Percentiles rank a stretch among this genome's conserved stretches.
Conservation (phyloP, 2,888 invertebrate genomes). For the Pristionchus mayeri region DNA sequence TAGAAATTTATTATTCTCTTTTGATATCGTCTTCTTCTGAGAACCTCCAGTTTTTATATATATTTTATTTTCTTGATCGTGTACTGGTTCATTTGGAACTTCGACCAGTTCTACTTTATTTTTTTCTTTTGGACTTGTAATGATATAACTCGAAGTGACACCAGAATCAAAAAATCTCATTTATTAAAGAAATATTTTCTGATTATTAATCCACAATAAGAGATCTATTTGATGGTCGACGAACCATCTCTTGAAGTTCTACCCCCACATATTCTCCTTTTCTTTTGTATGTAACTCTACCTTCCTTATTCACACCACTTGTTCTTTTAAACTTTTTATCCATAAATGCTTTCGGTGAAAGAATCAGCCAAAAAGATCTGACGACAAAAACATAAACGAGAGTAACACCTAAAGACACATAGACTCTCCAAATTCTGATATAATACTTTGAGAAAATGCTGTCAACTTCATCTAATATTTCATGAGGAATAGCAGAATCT, state of each 20-base stretch:
- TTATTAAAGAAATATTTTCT: not conserved
- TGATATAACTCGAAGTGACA: conserved; percentile 50
- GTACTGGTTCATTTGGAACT: conserved; percentile 37
- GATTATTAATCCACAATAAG: conserved; percentile 38
- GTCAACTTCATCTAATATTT: conserved; percentile 44
- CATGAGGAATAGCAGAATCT: not conserved
- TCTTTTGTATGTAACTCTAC: not conserved
- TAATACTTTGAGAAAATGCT: conserved; percentile 53
- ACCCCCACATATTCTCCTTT: not conserved
- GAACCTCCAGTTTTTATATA: not conserved
- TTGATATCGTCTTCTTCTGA: too few species aligned
- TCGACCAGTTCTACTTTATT: conserved; percentile 52
- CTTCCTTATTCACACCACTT: not conserved
- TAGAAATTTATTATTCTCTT: conserved; percentile 42
- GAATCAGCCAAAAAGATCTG: conserved; percentile 56
- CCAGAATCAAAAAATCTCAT: conserved; percentile 51
- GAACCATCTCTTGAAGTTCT: too few species aligned
- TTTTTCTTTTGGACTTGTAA: conserved; percentile 52
- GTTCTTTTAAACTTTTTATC: not conserved
- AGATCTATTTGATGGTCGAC: conserved; percentile 38
- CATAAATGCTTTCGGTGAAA: conserved; percentile 22
- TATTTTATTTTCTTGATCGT: too few species aligned
- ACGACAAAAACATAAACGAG: conserved; percentile 55
- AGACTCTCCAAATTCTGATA: conserved; percentile 56
- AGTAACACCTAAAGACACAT: conserved; percentile 58